Evolutionary conservation across 2,888 invertebrate genomes (phyloP).

Genomic region (Sminthurinus aureus): DNA sequence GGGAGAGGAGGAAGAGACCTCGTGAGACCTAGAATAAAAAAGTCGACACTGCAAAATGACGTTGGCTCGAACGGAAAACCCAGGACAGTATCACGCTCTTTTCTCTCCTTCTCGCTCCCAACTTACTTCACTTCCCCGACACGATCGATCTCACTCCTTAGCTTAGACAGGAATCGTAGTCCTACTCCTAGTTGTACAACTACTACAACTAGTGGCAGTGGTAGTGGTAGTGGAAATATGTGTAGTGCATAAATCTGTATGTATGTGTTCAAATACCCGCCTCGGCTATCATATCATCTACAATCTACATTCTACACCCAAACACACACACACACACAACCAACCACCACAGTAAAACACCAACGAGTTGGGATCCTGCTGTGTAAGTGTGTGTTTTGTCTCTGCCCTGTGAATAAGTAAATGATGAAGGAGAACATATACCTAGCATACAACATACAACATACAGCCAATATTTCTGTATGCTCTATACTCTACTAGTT

Average conservation of each 20-base stretch:
- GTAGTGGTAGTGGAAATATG: background rate
- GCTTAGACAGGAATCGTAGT: slow-evolving; percentile 11
- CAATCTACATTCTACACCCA: slow-evolving; percentile 14
- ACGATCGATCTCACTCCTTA: slow-evolving; percentile 37
- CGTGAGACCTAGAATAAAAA: slow-evolving; percentile 36
- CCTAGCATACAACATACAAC: too few species aligned
- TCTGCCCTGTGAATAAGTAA: slow-evolving; percentile 34
- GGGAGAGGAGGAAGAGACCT: slow-evolving; percentile 26
- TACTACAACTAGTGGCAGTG: background rate
- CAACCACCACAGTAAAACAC: slow-evolving; percentile 28
- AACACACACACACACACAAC: slow-evolving; percentile 4
- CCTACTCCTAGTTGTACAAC: background rate
- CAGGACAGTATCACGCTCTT: slow-evolving; percentile 38
- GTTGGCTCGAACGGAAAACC: slow-evolving; percentile 38
- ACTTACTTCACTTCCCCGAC: slow-evolving; percentile 29
- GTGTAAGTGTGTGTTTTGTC: slow-evolving; percentile 13
- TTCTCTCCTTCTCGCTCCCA: slow-evolving; percentile 24
- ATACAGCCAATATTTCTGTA: slow-evolving; percentile 7
- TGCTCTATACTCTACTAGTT: background rate
- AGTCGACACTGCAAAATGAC: slow-evolving; percentile 41
- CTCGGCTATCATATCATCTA: slow-evolving; percentile 21
- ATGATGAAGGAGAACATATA: slow-evolving; percentile 16
- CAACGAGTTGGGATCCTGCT: background rate
- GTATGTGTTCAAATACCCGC: background rate
- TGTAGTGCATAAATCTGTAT: background rate